Evolutionary conservation across 2,888 invertebrate genomes (phyloP), one percentile per base, ranked within the genome.

Genomic region (Acanthosepion lycidas): DNA sequence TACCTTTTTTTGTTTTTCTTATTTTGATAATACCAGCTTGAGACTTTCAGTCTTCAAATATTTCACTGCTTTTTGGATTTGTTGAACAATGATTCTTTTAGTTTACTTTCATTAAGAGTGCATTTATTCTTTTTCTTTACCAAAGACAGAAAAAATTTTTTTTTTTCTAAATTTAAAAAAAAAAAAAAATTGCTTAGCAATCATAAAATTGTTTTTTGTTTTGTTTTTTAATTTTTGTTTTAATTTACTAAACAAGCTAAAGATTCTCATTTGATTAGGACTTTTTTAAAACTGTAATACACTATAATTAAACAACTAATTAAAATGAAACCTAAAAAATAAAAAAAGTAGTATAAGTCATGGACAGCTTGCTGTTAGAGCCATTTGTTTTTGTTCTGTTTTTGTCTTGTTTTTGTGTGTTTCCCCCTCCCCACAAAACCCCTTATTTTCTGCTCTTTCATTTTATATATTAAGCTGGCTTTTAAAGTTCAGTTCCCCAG

Each of bases 111-210:
- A n/a, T n/a, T 78, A n/a, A 33, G 18, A n/a, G n/a, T 78, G n/a
- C 12, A 78, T 23, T 23, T 59, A 59, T 78, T n/a, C n/a, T 12
- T n/a, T n/a, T n/a, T 78, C 15, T 78, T n/a, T 78, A 20, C 20
- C 23, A 23, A 1, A 28, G 9, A 28, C 0, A 28, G 9, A 6
- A 0, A 28, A 9, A 8, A 4, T 0, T 3, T 33, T 18, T 33
- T 15, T 33, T 33, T 78, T 78, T 15, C n/a, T 33, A n/a, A n/a
- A 33, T 33, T n/a, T 12, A 33, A n/a, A n/a, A n/a, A 23, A 59
- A 59, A 59, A n/a, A n/a, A 33, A 3, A 78, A 15, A 33, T 78
- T 78, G n/a, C 15, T 78, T 78, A 78, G 78, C 15, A 78, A 78
- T 5, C n/a, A 15, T 78, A 78, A 5, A 33, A 3, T 64, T 51